Evolutionary conservation across 2,888 invertebrate genomes (phyloP).

Genomic region (Diabrotica balteata): DNA sequence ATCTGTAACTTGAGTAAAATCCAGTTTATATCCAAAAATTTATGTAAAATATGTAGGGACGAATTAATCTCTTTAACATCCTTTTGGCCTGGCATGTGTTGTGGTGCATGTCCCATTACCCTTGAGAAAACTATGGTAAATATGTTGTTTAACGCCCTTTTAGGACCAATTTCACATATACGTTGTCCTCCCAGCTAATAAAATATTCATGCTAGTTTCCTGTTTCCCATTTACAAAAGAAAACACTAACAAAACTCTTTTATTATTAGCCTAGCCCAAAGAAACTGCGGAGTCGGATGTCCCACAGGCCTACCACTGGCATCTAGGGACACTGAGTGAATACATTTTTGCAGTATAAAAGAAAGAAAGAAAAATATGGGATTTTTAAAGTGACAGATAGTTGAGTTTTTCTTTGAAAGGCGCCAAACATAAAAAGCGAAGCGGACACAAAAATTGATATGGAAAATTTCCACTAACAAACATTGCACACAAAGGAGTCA

Average conservation of each 20-base stretch:
- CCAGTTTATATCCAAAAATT: no score
- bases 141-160: no score
- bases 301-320: background rate
- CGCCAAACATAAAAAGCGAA: background rate
- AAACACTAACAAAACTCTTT: background rate
- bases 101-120: no score
- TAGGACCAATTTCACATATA: no score
- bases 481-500: no score
- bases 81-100: no score
- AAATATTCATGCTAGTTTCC: background rate
- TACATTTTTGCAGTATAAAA: background rate
- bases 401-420: background rate
- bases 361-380: background rate
- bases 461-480: background rate
- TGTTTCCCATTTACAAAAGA: background rate
- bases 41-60: no score
- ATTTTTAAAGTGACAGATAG: slow-evolving; percentile 3
- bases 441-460: background rate
- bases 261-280: background rate
- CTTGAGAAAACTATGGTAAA: no score
- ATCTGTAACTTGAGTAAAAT: no score
- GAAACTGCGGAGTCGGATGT: background rate
- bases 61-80: no score
- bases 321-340: background rate
- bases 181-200: background rate